Evolutionary conservation across 2,888 invertebrate genomes (phyloP), one percentile per base, ranked within the genome.

Genomic region (Adelphocoris suturalis): DNA sequence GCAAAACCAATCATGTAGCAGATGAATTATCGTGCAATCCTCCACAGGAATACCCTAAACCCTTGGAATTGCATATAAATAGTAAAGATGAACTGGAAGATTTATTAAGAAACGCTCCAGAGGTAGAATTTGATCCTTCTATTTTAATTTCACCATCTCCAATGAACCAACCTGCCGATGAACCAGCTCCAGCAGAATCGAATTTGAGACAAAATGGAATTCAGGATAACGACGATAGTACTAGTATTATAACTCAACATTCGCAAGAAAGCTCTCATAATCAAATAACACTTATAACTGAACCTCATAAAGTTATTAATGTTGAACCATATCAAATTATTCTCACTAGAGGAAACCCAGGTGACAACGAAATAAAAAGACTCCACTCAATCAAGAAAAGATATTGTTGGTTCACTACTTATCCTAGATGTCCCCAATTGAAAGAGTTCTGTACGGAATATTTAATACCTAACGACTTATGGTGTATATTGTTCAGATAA

Each of bases 401-500:
- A 48, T 13, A 48, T 13, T 48, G 13, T 48, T 48, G 48, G 48
- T 48, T 11, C 13, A 48, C 48, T 48, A 48, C 48, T 48, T 48
- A 48, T 48, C 48, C 48, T 11, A 7, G 48, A 11, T 48, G 48
- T 48, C 9, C 48, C 7, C 7, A 48, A 11, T 48, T 48, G 13
- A 48, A 48, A 48, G 48, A 48, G 7, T 48, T 48, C 7, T 57
- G 57, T 57, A 13, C 16, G 16, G 78, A 76, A 76, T 76, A 76
- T 46, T 76, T 76, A 46, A 11, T 4, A 19, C 78, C 78, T 3
- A 76, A 76, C 13, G 23, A 76, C 78, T 19, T 76, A 76, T 19
- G 78, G 78, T 19, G 78, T 76, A 4, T 76, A 76, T 76, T 19
- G 12, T 76, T 76, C 78, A 12, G 78, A 76, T 76, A 37, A 76